These are phyloP conservation scores for Ormyrus rosae DNA, from an alignment of 2,888 invertebrate genomes.

Conservation along the genomic window DNA sequence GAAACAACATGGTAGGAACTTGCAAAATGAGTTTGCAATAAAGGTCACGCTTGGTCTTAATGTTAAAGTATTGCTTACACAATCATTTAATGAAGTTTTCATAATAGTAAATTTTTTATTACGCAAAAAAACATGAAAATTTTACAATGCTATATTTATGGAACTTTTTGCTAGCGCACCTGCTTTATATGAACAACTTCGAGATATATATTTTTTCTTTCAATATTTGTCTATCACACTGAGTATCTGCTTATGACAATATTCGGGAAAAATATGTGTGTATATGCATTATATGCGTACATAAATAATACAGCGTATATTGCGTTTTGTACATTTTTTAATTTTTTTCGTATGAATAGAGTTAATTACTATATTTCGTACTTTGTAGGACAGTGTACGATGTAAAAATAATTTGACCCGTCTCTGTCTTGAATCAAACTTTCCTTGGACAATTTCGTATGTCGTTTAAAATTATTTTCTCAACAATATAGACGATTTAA, in stretches of 20 bases:
- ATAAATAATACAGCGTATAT: constrained; percentile 54
- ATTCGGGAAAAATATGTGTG: constrained; percentile 54
- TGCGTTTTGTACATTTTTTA: constrained; percentile 52
- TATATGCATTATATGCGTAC: constrained; percentile 53
- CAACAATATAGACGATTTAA: constrained; percentile 36
- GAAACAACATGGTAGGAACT: constrained; percentile 43
- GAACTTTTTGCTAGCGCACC: constrained; percentile 50
- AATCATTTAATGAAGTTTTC: constrained; percentile 36
- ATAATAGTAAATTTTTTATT: constrained; percentile 54
- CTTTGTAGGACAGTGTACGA: constrained; percentile 32
- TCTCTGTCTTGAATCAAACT: constrained; percentile 40
- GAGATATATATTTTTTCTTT: constrained; percentile 48
- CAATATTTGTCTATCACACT: constrained; percentile 53
- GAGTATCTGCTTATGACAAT: constrained; percentile 54
- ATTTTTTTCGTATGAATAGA: constrained; percentile 25
- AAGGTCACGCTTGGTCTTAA: constrained; percentile 14
- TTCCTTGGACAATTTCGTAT: constrained; percentile 34
- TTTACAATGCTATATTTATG: constrained; percentile 52
- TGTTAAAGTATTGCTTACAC: constrained; percentile 7
- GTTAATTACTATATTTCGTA: constrained; percentile 37
- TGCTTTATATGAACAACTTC: constrained; percentile 46
- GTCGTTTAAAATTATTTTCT: constrained; percentile 19
- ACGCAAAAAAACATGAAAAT: constrained; percentile 51
- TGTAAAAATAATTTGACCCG: constrained; percentile 51
- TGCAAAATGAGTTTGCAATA: constrained; percentile 25